Base-by-base conservation (phyloP, 2,888 invertebrate species). In the Choristoneura rosaceana region DNA sequence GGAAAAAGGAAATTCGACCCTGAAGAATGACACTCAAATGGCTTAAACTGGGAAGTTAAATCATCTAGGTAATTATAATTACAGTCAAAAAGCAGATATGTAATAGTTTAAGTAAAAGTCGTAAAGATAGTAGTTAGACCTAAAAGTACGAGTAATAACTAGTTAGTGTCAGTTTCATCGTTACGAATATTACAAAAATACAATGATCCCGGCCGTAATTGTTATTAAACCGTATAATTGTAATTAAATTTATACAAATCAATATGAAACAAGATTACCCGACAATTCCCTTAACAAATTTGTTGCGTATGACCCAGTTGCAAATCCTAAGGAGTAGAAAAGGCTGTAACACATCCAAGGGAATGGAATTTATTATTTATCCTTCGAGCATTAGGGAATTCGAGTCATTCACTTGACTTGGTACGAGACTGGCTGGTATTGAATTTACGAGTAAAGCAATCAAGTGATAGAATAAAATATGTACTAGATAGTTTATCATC, bases 361-460 rank as follows among this genome's bases (percentile, higher is more conserved):
- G 33, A 55, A 70, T 38, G 55, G 45, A 67, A 45, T 71, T 66
- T 61, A 71, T 71, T 71, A 71, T 71, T 71, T 67, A 71, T 66
- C 52, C 52, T 62, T 34, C 33, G 34, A 34, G 61, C 59, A 38
- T 47, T 61, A 62, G 71, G 71, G 62, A 67, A 38, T 67, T 64
- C 64, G 33, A 33, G n/a, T 45, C 60, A 66, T 60, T 50, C 50
- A 69, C 61, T 69, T 61, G 41, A 66, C 43, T 43, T n/a, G 43
- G 17, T 33, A 15, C 50, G 12, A 64, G 50, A 50, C 61, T 61
- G 62, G 45, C 41, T 55, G n/a, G 38, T 55, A 66, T 55, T 55
- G 41, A 66, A 43, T 58, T 58, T 58, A 8, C 17, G 66, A 66
- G 66, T 64, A 64, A 34, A 34, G 45, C 12, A 66, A 68, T 60